Evolutionary conservation across 1,140 invertebrate genomes (phyloP).

Genomic region (Drosophila novamexicana): DNA sequence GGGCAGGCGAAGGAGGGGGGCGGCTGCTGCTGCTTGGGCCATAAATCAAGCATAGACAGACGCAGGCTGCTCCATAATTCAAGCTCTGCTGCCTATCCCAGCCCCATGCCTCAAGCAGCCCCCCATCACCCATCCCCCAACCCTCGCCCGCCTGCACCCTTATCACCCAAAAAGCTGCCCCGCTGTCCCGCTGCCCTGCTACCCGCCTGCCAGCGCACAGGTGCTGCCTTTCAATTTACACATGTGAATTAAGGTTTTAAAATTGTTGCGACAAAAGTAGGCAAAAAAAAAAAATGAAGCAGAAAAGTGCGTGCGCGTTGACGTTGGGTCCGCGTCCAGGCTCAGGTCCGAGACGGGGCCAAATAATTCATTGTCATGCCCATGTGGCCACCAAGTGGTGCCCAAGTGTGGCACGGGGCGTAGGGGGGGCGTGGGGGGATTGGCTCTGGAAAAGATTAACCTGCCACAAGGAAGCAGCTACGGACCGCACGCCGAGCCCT

Average conservation of each 20-base stretch:
- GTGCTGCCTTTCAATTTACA: constrained; percentile 80
- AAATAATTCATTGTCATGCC: constrained; percentile 77
- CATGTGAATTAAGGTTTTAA: constrained; percentile 83
- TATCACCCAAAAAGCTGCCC: constrained; percentile 16
- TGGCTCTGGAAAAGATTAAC: constrained; percentile 63
- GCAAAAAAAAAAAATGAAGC: constrained; percentile 31
- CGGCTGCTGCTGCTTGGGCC: constrained; percentile 12
- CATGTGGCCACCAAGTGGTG: constrained; percentile 55
- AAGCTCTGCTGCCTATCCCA: constrained; percentile 19
- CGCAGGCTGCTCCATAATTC: constrained; percentile 57
- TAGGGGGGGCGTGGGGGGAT: constrained; percentile 1
- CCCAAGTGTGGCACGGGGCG: constrained; percentile 7
- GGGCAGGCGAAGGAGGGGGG: too few species aligned
- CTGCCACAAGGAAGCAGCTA: constrained; percentile 41
- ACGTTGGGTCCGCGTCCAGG: constrained; percentile 21
- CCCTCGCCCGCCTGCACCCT: constrained; percentile 19
- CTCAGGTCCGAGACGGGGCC: constrained; percentile 32
- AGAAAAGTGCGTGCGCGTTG: not conserved
- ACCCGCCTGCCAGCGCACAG: constrained; percentile 43
- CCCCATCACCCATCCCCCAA: not conserved
- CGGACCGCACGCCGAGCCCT: not conserved
- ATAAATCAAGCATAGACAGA: constrained; percentile 59
- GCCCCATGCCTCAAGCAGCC: not conserved
- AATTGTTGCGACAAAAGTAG: constrained; percentile 53
- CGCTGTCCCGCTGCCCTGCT: not conserved